Conservation (phyloP, 2,888 invertebrate genomes). For the Alsophila aescularia region DNA sequence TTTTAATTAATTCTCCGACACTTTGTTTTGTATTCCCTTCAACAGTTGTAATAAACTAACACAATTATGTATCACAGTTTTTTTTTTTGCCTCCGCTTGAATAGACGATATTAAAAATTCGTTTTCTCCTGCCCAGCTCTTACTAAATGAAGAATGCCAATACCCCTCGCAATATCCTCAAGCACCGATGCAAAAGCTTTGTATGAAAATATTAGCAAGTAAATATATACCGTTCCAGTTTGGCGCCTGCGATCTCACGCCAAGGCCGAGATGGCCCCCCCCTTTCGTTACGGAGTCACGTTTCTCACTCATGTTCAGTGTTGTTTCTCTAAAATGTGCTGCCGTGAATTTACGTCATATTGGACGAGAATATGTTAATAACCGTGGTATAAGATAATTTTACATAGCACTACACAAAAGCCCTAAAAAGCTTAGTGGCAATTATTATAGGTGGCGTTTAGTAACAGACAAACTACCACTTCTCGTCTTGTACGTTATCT, state of each 20-base stretch:
- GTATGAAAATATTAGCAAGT: slow-evolving; percentile 27
- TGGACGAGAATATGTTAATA: background rate
- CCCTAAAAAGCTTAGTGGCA: background rate
- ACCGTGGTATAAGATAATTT: background rate
- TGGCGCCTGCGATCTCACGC: slow-evolving; percentile 35
- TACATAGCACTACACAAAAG: background rate
- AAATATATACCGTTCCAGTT: slow-evolving; percentile 48
- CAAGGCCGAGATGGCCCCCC: slow-evolving; percentile 62
- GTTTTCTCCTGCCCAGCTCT: no score
- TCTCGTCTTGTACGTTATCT: no score
- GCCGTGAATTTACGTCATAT: slow-evolving; percentile 12
- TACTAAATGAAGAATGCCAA: no score
- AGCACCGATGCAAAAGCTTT: background rate
- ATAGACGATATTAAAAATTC: no score
- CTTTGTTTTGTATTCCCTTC: background rate
- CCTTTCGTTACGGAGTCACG: slow-evolving; percentile 55
- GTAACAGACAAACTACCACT: no score
- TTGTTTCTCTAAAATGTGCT: slow-evolving; percentile 3
- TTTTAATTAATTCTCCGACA: background rate
- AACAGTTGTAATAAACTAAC: background rate
- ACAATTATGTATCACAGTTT: no score
- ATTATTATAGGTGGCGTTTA: no score
- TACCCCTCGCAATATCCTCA: no score
- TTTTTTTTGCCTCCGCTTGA: no score
- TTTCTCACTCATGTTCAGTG: slow-evolving; percentile 9